Conservation (phyloP, 2,113 vertebrate genomes). For the Raphicerus campestris region DNA sequence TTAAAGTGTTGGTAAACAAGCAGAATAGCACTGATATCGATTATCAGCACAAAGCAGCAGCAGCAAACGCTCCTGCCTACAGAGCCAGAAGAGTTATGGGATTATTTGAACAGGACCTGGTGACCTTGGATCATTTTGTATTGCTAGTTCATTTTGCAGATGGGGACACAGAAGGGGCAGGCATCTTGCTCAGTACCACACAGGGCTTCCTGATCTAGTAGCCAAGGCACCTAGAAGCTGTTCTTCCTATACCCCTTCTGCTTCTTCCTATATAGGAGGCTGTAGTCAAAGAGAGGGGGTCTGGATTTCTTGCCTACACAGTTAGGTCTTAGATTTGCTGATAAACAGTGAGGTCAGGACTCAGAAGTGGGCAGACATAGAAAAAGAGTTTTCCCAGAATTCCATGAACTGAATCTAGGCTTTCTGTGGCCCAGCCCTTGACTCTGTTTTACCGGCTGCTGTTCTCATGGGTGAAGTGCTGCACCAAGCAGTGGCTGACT, state of each 20-base stretch:
- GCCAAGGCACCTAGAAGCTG: not conserved
- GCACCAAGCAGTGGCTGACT: not conserved
- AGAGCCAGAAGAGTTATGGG: not conserved
- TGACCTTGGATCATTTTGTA: not conserved
- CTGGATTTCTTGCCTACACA: not conserved
- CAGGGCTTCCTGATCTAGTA: not conserved
- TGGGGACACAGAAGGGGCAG: not conserved
- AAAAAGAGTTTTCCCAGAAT: not conserved
- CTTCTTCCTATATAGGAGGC: not conserved
- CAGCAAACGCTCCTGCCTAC: not conserved
- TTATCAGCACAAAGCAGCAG: not conserved
- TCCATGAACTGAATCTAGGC: not conserved
- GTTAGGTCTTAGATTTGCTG: not conserved
- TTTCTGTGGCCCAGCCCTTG: not conserved
- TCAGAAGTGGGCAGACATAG: not conserved
- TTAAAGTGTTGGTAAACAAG: not conserved
- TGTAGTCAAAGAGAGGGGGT: not conserved
- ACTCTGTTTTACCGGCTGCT: not conserved
- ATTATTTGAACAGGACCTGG: not conserved
- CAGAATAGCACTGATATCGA: not conserved
- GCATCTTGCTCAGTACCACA: not conserved
- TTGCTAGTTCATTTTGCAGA: not conserved
- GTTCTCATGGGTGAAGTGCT: not conserved
- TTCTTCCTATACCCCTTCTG: not conserved
- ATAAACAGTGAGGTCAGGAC: not conserved